A percentile compares a stretch with the other conserved stretches of the same genome.
Conservation (phyloP, 2,113 vertebrate species). For the Eonycteris spelaea region DNA sequence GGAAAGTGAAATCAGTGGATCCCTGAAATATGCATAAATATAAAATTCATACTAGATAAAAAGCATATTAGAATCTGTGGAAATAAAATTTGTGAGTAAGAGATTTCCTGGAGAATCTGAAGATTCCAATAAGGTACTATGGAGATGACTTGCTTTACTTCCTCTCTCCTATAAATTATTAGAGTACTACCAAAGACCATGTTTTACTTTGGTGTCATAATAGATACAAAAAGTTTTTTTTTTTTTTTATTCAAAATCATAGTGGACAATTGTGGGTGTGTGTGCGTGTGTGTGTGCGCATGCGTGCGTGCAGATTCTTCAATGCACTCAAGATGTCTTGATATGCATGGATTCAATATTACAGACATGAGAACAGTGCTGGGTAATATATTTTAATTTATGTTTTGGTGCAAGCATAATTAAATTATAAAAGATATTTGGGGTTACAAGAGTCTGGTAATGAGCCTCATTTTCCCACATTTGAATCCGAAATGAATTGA, state of each 20-base stretch:
- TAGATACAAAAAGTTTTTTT: not conserved
- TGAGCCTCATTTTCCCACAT: not conserved
- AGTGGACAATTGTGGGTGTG: not conserved
- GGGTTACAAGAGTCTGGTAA: not conserved
- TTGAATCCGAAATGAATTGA: not conserved
- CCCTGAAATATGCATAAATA: slow-evolving; percentile 15
- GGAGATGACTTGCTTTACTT: not conserved
- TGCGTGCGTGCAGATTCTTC: not conserved
- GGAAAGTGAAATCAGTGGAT: not conserved
- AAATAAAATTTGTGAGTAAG: slow-evolving; percentile 27
- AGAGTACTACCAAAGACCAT: not conserved
- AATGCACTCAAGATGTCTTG: not conserved
- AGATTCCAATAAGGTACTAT: not conserved
- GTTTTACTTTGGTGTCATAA: not conserved
- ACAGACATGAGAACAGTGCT: not conserved
- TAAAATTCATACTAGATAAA: slow-evolving; percentile 17
- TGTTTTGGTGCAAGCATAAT: not conserved
- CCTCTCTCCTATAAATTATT: not conserved
- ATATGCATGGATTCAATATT: not conserved
- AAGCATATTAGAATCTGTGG: not conserved
- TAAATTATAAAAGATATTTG: not conserved
- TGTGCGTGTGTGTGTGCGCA: too few relatives aligned
- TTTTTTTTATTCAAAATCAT: not conserved
- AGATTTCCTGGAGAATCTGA: not conserved
- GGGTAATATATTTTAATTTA: not conserved